A percentile compares a stretch with the other conserved stretches of the same genome.
phyloP scores from a whole-genome alignment of 2,888 invertebrate species.

The Plebejus anna region DNA sequence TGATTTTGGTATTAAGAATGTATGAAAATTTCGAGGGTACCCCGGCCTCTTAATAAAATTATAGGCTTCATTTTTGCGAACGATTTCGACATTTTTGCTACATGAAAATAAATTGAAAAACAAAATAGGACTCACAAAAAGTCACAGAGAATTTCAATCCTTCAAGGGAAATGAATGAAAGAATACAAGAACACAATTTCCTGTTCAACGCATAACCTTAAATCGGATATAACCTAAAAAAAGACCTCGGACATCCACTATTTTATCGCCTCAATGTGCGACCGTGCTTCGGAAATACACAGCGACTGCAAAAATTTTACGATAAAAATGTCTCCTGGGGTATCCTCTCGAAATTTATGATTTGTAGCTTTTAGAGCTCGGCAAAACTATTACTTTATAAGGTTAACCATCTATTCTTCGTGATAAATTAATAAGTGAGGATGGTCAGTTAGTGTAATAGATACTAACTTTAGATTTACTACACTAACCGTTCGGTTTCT shows the following conservation, averaged over 20 bases:
- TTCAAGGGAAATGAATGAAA: slow-evolving; percentile 15
- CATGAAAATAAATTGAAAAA: neutral
- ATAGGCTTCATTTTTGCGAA: neutral
- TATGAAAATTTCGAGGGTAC: too few relatives aligned
- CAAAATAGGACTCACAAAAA: neutral
- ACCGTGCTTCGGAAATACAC: slow-evolving; percentile 1
- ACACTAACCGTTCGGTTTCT: neutral
- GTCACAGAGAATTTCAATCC: neutral
- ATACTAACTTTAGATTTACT: neutral
- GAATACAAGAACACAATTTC: slow-evolving; percentile 14
- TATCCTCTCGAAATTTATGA: slow-evolving; percentile 1
- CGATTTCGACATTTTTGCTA: neutral
- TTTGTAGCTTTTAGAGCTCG: neutral
- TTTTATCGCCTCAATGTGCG: slow-evolving; percentile 15
- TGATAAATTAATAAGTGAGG: neutral
- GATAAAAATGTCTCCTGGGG: slow-evolving; percentile 2
- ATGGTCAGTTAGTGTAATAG: neutral
- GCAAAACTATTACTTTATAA: neutral
- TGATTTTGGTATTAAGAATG: too few relatives aligned
- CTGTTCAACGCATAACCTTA: slow-evolving; percentile 2
- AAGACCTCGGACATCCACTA: neutral
- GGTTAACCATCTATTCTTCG: neutral
- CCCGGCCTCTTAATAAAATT: neutral
- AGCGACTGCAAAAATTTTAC: slow-evolving; percentile 3
- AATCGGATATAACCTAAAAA: slow-evolving; percentile 2